Evolutionary conservation across 1,140 invertebrate genomes (phyloP).

Genomic region (Magallana ariakensis): DNA sequence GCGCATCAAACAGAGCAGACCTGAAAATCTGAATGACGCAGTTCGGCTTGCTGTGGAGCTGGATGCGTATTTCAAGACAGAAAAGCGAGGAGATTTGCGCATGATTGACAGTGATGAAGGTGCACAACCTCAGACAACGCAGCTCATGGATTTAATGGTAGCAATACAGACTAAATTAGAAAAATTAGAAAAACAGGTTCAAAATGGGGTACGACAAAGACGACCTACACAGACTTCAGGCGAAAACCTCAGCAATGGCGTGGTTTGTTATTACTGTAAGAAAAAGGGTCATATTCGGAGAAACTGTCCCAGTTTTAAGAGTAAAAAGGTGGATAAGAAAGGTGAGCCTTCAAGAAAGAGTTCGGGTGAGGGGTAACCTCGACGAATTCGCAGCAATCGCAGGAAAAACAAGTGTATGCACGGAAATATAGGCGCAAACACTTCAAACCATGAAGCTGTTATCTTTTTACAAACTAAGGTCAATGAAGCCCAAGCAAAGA

Average conservation of each 20-base stretch:
- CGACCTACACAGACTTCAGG: too few species aligned
- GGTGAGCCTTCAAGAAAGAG: background rate
- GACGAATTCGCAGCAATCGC: too few species aligned
- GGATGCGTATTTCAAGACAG: background rate
- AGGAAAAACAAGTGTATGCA: too few species aligned
- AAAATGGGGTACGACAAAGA: background rate
- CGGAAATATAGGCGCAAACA: background rate
- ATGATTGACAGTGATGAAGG: background rate
- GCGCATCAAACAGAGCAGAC: conserved; percentile 39
- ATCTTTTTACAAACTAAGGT: background rate
- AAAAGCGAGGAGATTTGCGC: background rate
- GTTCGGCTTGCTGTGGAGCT: conserved; percentile 23
- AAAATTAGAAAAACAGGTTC: background rate
- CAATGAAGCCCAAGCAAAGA: background rate
- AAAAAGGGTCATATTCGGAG: background rate
- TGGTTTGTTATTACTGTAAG: background rate
- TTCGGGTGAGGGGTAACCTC: too few species aligned
- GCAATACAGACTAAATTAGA: background rate
- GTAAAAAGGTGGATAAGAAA: background rate
- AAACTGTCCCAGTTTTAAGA: background rate
- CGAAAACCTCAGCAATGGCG: too few species aligned
- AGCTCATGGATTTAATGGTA: background rate
- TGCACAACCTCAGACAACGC: background rate
- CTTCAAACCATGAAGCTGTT: background rate
- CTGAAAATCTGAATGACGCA: conserved; percentile 6